These are phyloP conservation scores for Desoria tigrina DNA, from an alignment of 2,888 invertebrate species.

Conservation along the genomic window DNA sequence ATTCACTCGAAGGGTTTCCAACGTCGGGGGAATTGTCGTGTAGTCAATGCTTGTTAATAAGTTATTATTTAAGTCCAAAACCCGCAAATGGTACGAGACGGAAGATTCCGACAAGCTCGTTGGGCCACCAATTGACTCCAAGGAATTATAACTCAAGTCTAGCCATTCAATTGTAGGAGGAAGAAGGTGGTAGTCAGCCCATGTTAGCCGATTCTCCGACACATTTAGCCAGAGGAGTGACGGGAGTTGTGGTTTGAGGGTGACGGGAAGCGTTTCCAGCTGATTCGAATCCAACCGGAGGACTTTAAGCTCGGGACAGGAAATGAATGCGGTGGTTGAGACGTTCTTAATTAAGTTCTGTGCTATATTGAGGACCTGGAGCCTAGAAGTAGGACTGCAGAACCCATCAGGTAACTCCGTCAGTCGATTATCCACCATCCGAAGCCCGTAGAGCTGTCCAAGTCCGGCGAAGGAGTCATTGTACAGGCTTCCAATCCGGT, in stretches of 20 bases:
- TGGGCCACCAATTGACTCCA: slow-evolving; percentile 36
- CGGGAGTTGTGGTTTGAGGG: slow-evolving; percentile 76
- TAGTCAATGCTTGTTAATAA: slow-evolving; percentile 77
- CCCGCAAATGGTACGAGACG: slow-evolving; percentile 59
- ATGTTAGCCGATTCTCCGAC: slow-evolving; percentile 82
- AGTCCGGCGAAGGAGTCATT: slow-evolving; percentile 84
- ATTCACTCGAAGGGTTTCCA: slow-evolving; percentile 83
- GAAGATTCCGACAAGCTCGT: slow-evolving; percentile 65
- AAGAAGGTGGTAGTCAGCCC: slow-evolving; percentile 83
- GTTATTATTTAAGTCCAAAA: slow-evolving; percentile 86
- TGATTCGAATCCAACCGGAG: slow-evolving; percentile 85
- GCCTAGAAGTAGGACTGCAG: slow-evolving; percentile 80
- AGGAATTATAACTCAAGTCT: slow-evolving; percentile 63
- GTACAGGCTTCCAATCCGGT: slow-evolving; percentile 78
- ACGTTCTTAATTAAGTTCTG: slow-evolving; percentile 85
- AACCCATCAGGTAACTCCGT: slow-evolving; percentile 80
- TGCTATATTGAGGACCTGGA: slow-evolving; percentile 81
- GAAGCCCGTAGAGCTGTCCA: slow-evolving; percentile 80
- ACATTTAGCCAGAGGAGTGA: slow-evolving; percentile 84
- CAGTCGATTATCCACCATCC: slow-evolving; percentile 86
- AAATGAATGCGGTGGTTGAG: slow-evolving; percentile 78
- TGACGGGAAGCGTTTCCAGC: slow-evolving; percentile 84
- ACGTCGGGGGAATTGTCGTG: slow-evolving; percentile 83
- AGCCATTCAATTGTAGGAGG: slow-evolving; percentile 82
- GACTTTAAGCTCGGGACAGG: slow-evolving; percentile 78